Conservation (phyloP, 2,888 invertebrate genomes). For the Pollenia griseotomentosa region DNA sequence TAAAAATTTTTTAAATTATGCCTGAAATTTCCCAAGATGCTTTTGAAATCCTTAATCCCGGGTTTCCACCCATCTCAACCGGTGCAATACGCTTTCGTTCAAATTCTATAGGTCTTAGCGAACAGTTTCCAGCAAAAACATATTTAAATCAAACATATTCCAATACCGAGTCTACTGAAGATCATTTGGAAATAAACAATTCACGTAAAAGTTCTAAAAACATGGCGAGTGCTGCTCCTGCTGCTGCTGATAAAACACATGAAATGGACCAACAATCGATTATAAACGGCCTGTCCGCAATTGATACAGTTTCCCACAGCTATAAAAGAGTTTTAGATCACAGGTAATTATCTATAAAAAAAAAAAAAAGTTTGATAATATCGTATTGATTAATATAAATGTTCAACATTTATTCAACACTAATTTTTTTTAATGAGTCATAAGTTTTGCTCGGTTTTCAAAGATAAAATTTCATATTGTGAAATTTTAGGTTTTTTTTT, state of each 20-base stretch:
- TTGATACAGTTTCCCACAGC: slow-evolving; percentile 77
- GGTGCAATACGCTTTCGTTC: slow-evolving; percentile 86
- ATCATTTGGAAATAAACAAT: neutral
- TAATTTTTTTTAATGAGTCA: neutral
- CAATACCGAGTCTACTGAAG: slow-evolving; percentile 20
- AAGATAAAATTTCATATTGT: neutral
- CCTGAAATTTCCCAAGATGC: slow-evolving; percentile 85
- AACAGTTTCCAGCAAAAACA: slow-evolving; percentile 16
- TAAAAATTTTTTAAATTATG: slow-evolving; percentile 82
- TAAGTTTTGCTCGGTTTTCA: neutral
- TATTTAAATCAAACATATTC: slow-evolving; percentile 19
- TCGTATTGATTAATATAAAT: no score
- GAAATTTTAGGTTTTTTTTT: neutral
- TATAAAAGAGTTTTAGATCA: slow-evolving; percentile 83
- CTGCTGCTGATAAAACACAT: slow-evolving; percentile 75
- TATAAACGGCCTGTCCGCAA: slow-evolving; percentile 77
- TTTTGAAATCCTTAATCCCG: slow-evolving; percentile 86
- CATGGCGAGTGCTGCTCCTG: slow-evolving; percentile 76
- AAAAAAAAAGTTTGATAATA: neutral
- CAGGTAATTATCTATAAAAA: slow-evolving; percentile 79
- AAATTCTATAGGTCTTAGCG: slow-evolving; percentile 83
- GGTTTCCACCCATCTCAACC: slow-evolving; percentile 85
- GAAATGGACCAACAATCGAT: slow-evolving; percentile 80
- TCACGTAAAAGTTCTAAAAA: slow-evolving; percentile 73
- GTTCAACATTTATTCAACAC: neutral